Base-by-base conservation (phyloP, 2,797 vertebrate genomes). In the Coracias cyanogaster region DNA sequence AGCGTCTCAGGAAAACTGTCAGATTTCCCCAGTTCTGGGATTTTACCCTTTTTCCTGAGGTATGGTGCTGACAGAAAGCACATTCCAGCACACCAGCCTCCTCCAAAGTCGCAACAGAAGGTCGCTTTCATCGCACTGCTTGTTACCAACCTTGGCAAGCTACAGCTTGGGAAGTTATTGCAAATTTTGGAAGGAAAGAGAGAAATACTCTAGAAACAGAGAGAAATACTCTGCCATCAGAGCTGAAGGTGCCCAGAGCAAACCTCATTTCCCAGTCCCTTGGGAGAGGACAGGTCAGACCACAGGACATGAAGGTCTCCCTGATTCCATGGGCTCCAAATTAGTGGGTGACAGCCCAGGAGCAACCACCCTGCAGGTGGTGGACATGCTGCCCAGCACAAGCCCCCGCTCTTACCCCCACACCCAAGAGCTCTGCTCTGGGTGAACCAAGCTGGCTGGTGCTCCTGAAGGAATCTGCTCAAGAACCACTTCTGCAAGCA, bases 291-390 rank as follows among this genome's bases (percentile, higher is more conserved):
- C 28, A 62, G 65, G 22, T 35, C 26, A 61, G 21, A 61, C 1
- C 73, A 72, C 10, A 62, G 78, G 16, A 48, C 60, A n/a, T 1
- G 15, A 46, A 19, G 45, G n/a, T 24, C 4, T 14, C 49, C 10
- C 33, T 43, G 7, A 5, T 13, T 37, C 46, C 60, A 31, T 0
- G 0, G n/a, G 61, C n/a, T 78, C 61, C 4, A 2, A 13, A 35
- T 19, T 3, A 21, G 13, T 6, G 19, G 46, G 37, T 29, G 77
- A 57, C 10, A 62, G n/a, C 25, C 18, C 54, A 74, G 46, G 9
- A 60, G 55, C 2, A 0, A 19, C 6, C 3, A 0, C 7, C 6
- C 41, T n/a, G 45, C 0, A 1, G 46, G 31, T 33, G 20, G 19
- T 14, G 45, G 25, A 31, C 2, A 3, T 15, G 19, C 54, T 69